Evolutionary conservation across 2,113 vertebrate species (phyloP), one percentile per base, ranked within the genome.

Genomic region (Natator depressus): DNA sequence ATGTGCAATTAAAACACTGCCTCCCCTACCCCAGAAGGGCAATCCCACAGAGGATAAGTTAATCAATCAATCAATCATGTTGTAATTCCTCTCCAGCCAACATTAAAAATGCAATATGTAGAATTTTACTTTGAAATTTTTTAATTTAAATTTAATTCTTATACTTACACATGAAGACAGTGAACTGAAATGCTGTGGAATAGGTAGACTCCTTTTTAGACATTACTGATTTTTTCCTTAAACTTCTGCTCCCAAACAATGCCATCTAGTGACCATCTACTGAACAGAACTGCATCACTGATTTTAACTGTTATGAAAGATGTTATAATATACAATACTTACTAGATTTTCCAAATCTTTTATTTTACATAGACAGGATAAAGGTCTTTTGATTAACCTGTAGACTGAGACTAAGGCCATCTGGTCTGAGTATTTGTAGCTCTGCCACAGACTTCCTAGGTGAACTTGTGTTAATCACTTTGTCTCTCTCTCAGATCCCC

Each of bases 241-340:
- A 59, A 92, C 90, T 97, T 97, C 59, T 31, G 46, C 82, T 95
- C 96, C 95, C 94, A 96, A 89, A 97, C 95, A 95, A 89, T 96
- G 97, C 97, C 98, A 98, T 91, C 98, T 98, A 97, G 96, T 97
- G 98, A 90, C 89, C 95, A 47, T 10, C 27, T 1, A 4, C 80
- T 10, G 93, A 83, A 97, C 5, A 49, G 86, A 83, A 85, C 20
- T 29, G 46, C 0, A 38, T 47, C 57, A 47, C 8, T 49, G 22
- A 46, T 24, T 9, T n/a, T 55, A 76, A 10, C 47, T 27, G 20
- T 9, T 65, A n/a, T n/a, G 35, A 69, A 69, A 3, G 31, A 8
- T n/a, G 81, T 2, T 35, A 0, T 4, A 1, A 2, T 8, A 2
- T 35, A 14, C 5, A 25, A 1, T 10, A 7, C 0, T 16, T 35